Conservation (phyloP, 2,797 vertebrate genomes). For the Hyperoplus immaculatus region DNA sequence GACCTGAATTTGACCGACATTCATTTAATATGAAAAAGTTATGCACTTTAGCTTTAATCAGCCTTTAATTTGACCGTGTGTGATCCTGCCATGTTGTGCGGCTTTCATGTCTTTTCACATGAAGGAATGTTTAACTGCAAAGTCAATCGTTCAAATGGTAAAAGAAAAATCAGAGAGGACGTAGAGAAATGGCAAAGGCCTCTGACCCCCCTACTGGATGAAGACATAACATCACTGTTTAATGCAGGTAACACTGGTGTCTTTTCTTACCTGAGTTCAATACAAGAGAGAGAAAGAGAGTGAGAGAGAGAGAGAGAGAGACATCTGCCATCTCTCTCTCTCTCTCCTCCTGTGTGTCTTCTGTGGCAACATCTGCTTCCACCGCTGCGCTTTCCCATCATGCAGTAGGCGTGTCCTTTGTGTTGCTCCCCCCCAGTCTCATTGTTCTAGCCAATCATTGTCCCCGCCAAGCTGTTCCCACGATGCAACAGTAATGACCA, state of each 20-base stretch:
- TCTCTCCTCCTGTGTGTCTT: conserved; percentile 72
- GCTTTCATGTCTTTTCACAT: not conserved
- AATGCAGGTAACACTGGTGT: conserved; percentile 49
- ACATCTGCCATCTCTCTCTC: conserved; percentile 65
- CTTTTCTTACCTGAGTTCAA: conserved; percentile 62
- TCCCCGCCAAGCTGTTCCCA: conserved; percentile 92
- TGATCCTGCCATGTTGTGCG: not conserved
- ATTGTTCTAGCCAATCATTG: conserved; percentile 95
- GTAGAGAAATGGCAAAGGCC: conserved; percentile 4
- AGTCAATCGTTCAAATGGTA: not conserved
- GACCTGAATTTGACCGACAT: too few species aligned
- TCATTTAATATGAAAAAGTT: too few species aligned
- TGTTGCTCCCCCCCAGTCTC: conserved; percentile 81
- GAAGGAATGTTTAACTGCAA: conserved; percentile 1
- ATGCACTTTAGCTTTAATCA: not conserved
- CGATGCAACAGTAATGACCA: conserved; percentile 88
- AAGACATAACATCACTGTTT: conserved; percentile 15
- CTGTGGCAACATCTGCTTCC: conserved; percentile 96
- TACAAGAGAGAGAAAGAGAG: conserved; percentile 41
- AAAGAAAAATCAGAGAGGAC: conserved; percentile 3
- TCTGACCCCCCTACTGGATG: conserved; percentile 19
- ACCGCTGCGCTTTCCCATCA: conserved; percentile 94
- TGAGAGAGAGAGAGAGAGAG: conserved; percentile 42
- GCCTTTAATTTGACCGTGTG: conserved; percentile 1
- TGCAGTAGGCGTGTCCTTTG: conserved; percentile 95